Percentiles rank a stretch among this genome's conserved stretches.
These are phyloP conservation scores for Sebastes melanostomus DNA, from an alignment of 2,797 vertebrate species.

Conservation along the genomic window DNA sequence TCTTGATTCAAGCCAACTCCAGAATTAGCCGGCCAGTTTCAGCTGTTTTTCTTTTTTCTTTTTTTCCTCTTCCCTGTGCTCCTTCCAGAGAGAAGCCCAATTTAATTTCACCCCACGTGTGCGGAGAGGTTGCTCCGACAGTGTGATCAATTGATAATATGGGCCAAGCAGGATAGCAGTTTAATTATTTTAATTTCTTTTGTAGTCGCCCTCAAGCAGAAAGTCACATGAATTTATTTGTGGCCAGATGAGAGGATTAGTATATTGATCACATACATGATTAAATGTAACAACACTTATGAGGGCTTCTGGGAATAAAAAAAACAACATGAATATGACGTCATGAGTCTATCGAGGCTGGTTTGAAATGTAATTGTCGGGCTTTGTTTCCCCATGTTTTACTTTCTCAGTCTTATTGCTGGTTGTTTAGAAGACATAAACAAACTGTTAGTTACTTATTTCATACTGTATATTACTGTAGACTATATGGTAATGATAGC, in stretches of 20 bases:
- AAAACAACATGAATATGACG: background rate
- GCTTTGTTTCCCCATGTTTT: background rate
- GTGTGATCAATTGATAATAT: conserved; percentile 60
- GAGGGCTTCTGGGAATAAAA: conserved; percentile 27
- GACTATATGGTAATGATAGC: conserved; percentile 1
- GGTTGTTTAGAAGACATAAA: background rate
- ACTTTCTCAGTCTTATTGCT: background rate
- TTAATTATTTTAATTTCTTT: conserved; percentile 70
- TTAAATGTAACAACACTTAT: conserved; percentile 49
- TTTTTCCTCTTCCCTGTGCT: background rate
- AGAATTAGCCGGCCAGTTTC: conserved; percentile 51
- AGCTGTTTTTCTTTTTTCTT: background rate
- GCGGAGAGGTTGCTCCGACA: conserved; percentile 28
- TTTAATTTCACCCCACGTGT: conserved; percentile 54
- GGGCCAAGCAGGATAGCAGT: conserved; percentile 38
- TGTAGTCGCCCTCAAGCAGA: conserved; percentile 43
- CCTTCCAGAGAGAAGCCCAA: conserved; percentile 19
- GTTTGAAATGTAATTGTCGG: background rate
- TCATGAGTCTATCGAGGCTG: background rate
- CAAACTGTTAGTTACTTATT: background rate
- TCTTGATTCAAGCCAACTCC: conserved; percentile 55
- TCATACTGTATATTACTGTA: background rate
- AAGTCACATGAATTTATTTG: conserved; percentile 48
- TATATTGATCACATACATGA: conserved; percentile 63
- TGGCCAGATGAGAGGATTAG: conserved; percentile 51